phyloP scores from a whole-genome alignment of 2,797 vertebrate species.

The Coracias cyanogaster region DNA sequence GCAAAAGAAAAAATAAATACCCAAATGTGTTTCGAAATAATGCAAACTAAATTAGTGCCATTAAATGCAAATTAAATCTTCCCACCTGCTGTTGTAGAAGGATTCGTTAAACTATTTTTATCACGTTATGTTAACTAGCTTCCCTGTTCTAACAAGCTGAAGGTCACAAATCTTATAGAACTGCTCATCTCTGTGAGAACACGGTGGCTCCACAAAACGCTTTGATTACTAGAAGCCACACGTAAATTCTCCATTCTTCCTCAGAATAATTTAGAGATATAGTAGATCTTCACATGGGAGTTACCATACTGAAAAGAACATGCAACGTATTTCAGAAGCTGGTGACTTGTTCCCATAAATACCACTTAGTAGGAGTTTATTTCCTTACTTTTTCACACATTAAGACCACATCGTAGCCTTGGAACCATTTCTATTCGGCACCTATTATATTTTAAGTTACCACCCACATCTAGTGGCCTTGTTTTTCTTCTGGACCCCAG shows the following conservation, averaged over 20 bases:
- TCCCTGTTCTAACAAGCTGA: not conserved
- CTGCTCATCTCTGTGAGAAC: not conserved
- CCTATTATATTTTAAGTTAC: not conserved
- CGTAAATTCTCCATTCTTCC: not conserved
- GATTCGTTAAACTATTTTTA: not conserved
- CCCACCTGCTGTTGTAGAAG: not conserved
- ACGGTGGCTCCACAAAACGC: not conserved
- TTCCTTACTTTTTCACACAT: not conserved
- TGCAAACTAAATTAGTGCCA: not conserved
- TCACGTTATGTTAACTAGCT: not conserved
- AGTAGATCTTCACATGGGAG: not conserved
- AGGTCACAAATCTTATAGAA: not conserved
- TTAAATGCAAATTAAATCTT: not conserved
- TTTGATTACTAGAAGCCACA: not conserved
- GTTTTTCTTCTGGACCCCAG: not conserved
- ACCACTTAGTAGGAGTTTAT: not conserved
- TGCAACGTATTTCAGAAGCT: not conserved
- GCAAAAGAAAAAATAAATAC: not conserved
- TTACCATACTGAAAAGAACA: not conserved
- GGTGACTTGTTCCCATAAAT: not conserved
- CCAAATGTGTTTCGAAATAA: not conserved
- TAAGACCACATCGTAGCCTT: not conserved
- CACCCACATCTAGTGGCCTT: not conserved
- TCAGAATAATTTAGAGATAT: not conserved
- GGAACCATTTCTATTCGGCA: not conserved